phyloP scores from a whole-genome alignment of 2,797 vertebrate genomes.

The Aldrovandia affinis region DNA sequence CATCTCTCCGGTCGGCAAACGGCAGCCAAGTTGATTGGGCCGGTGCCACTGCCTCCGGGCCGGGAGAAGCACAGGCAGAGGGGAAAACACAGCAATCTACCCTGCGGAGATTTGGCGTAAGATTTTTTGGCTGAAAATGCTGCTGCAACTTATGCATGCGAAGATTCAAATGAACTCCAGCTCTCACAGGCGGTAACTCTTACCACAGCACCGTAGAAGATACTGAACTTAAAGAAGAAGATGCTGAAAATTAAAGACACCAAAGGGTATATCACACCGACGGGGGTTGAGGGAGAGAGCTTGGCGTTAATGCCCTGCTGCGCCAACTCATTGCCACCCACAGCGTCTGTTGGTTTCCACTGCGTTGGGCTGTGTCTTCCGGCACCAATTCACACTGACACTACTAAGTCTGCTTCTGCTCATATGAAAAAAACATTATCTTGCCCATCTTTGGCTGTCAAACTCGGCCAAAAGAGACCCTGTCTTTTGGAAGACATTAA shows the following conservation, averaged over 20 bases:
- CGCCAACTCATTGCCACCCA: no score
- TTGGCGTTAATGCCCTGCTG: no score
- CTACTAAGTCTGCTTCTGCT: neutral
- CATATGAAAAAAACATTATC: neutral
- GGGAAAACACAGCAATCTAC: no score
- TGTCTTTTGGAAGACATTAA: slow-evolving; percentile 60
- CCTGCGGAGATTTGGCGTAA: no score
- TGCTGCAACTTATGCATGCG: neutral
- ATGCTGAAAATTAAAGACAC: no score
- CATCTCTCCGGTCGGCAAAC: neutral
- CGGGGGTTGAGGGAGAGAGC: no score
- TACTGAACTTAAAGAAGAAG: neutral
- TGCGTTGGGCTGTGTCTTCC: neutral
- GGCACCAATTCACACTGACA: neutral
- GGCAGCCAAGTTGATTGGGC: neutral
- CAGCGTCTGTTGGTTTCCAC: neutral
- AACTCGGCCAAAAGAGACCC: neutral
- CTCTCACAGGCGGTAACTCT: neutral
- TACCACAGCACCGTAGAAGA: neutral
- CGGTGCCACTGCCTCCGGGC: neutral
- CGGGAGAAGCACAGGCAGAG: neutral
- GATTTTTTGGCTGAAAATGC: no score
- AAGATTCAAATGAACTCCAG: neutral
- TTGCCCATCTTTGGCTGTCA: neutral
- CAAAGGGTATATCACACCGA: neutral